These are phyloP conservation scores for Megalurothrips usitatus DNA, from an alignment of 2,888 invertebrate species.

Conservation along the genomic window DNA sequence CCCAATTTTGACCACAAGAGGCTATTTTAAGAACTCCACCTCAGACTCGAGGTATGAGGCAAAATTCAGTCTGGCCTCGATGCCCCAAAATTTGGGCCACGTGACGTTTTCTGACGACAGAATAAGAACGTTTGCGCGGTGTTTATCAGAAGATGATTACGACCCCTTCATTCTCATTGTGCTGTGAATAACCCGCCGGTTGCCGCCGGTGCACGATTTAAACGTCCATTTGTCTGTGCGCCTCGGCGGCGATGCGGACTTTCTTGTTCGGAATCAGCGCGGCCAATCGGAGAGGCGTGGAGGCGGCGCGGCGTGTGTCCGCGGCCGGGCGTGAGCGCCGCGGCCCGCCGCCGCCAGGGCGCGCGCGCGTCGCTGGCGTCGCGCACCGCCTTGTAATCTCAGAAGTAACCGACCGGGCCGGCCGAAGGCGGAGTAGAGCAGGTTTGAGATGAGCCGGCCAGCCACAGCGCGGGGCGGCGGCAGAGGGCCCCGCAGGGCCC, in stretches of 20 bases:
- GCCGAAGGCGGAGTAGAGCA: neutral
- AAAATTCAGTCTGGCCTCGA: no score
- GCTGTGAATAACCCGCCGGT: neutral
- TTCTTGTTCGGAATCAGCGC: neutral
- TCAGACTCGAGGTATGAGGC: no score
- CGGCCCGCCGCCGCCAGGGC: neutral
- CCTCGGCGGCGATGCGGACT: neutral
- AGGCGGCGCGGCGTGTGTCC: no score
- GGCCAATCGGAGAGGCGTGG: neutral
- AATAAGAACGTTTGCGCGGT: no score
- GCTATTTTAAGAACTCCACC: no score
- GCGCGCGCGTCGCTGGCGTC: neutral
- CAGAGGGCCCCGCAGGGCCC: neutral
- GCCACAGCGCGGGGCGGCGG: no score
- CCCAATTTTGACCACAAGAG: no score
- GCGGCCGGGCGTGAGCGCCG: neutral
- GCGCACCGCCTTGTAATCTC: slow-evolving; percentile 16
- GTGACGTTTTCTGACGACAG: no score
- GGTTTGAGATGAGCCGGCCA: no score
- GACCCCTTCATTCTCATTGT: no score
- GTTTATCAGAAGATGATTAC: no score
- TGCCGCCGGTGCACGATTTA: slow-evolving; percentile 13
- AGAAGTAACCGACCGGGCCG: neutral
- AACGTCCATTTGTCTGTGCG: neutral
- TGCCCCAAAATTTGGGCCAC: no score